A percentile compares a stretch with the other conserved stretches of the same genome.
Evolutionary conservation across 2,797 vertebrate genomes (phyloP).

Genomic region (Rhinogobio ventralis): DNA sequence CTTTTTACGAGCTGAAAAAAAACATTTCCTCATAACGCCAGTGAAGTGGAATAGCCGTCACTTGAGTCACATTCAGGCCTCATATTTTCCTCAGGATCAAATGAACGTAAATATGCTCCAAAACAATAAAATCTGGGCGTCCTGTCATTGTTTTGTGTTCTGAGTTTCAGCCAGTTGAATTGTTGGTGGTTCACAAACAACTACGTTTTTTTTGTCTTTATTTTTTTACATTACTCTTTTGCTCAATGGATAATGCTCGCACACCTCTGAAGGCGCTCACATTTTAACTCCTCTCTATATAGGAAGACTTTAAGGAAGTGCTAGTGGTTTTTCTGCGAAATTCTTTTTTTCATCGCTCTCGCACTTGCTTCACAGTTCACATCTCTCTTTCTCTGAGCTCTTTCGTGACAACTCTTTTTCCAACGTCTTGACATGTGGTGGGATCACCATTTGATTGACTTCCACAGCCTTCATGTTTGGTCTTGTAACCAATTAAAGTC

Average conservation of each 20-base stretch:
- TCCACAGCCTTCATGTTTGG: slow-evolving; percentile 41
- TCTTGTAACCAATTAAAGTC: slow-evolving; percentile 45
- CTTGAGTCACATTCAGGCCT: slow-evolving; percentile 26
- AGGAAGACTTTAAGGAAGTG: slow-evolving; percentile 39
- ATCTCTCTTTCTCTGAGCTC: slow-evolving; percentile 5
- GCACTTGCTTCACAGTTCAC: slow-evolving; percentile 12
- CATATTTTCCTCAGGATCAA: slow-evolving; percentile 41
- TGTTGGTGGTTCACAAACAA: not conserved
- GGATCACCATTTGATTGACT: slow-evolving; percentile 40
- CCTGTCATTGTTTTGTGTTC: slow-evolving; percentile 15
- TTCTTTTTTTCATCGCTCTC: slow-evolving; percentile 11
- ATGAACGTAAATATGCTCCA: slow-evolving; percentile 20
- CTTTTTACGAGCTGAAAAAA: slow-evolving; percentile 18
- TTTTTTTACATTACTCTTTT: not conserved
- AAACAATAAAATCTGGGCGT: slow-evolving; percentile 38
- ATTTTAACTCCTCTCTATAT: not conserved
- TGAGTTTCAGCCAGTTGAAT: not conserved
- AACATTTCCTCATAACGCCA: slow-evolving; percentile 22
- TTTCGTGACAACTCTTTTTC: slow-evolving; percentile 10
- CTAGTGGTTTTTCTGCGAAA: slow-evolving; percentile 50
- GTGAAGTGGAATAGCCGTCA: slow-evolving; percentile 26
- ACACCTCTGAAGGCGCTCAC: not conserved
- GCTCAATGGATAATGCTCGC: not conserved
- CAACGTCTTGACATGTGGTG: slow-evolving; percentile 24
- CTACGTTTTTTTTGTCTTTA: not conserved